Evolutionary conservation across 2,888 invertebrate species (phyloP), one percentile per base, ranked within the genome.

Genomic region (Amphipoea lucens): DNA sequence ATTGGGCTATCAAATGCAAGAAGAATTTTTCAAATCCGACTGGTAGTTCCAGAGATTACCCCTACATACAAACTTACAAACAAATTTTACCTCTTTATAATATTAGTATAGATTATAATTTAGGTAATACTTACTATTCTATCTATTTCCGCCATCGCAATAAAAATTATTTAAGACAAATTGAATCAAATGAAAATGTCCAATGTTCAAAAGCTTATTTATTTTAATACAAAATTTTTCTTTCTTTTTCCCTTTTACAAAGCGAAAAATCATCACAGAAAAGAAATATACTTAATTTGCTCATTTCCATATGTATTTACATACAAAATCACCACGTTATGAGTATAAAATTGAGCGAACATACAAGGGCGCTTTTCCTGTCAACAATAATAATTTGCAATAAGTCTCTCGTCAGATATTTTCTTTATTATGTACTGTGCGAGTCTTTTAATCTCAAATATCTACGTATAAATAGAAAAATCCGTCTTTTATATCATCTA

Each of bases 231-330:
- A 42, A 60, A 60, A 76, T 67, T 7, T 36, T 62, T n/a, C 5
- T 36, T 42, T 62, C 42, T 70, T 71, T 62, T 60, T 23, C n/a
- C 20, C 14, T 62, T 48, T 65, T 73, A 57, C 17, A 67, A 67
- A 40, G 75, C 70, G 54, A 29, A 76, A 84, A 84, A 71, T 68
- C 42, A 2, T 78, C 69, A 68, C 74, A 78, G 67, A 72, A 81
- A 63, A 74, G 6, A 54, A 74, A 72, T 45, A 12, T 62, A 40
- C 5, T 40, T 40, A 48, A 70, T 65, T 62, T 69, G 4, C 71
- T 12, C 62, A 79, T 83, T 78, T 73, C 29, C 48, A 73, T 66
- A n/a, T 23, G 40, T 71, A 85, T 85, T 85, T 85, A 74, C 84
- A 86, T 82, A 69, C 11, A 68, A 60, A 78, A 74, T 84, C 78